Conservation (phyloP, 2,113 vertebrate genomes). For the Syngnathus floridae region DNA sequence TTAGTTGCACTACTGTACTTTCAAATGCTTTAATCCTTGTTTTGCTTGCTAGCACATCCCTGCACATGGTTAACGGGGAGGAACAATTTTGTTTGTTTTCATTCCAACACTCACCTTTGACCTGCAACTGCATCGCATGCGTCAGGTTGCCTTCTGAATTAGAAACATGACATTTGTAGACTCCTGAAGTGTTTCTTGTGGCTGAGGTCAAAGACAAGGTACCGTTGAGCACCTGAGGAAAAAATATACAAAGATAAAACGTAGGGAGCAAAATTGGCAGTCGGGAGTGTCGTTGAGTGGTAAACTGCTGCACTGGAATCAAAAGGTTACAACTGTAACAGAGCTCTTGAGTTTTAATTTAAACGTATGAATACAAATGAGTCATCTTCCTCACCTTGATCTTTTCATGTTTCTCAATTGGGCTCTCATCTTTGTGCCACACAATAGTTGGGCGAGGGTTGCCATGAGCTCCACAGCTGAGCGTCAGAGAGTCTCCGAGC, state of each 20-base stretch:
- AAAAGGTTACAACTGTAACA: slow-evolving; percentile 12
- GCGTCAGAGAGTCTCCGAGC: slow-evolving; percentile 74
- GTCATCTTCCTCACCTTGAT: slow-evolving; percentile 71
- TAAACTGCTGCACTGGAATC: slow-evolving; percentile 25
- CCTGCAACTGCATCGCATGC: slow-evolving; percentile 81
- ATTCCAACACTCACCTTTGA: slow-evolving; percentile 79
- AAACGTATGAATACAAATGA: slow-evolving; percentile 36
- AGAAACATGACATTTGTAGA: slow-evolving; percentile 88
- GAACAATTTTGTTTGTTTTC: not conserved
- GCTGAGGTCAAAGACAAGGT: slow-evolving; percentile 75
- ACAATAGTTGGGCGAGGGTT: slow-evolving; percentile 82
- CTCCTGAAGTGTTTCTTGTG: slow-evolving; percentile 75
- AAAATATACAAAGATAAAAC: slow-evolving; percentile 2
- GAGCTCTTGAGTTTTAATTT: slow-evolving; percentile 27
- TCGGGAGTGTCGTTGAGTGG: not conserved
- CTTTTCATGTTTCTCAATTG: slow-evolving; percentile 69
- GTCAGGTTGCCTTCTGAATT: slow-evolving; percentile 83
- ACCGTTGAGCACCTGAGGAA: slow-evolving; percentile 81
- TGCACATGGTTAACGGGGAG: not conserved
- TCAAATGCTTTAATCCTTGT: not conserved
- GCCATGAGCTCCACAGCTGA: slow-evolving; percentile 82
- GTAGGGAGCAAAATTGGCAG: slow-evolving; percentile 5
- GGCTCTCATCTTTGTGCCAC: slow-evolving; percentile 80
- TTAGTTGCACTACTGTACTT: not conserved
- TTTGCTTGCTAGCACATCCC: not conserved